Conservation (phyloP, 2,113 vertebrate genomes). For the Protobothrops mucrosquamatus region DNA sequence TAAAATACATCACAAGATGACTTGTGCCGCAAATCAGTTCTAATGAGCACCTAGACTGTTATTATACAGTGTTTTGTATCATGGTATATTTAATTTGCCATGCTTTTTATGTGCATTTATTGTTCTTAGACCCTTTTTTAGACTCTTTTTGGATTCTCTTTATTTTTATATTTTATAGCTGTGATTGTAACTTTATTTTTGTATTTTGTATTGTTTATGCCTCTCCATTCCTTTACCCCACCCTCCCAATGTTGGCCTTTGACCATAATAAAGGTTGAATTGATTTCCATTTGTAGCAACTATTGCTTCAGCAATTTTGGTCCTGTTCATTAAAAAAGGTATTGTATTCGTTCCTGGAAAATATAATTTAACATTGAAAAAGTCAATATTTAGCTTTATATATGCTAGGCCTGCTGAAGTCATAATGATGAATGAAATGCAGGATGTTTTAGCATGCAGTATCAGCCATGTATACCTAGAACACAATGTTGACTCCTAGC, state of each 20-base stretch:
- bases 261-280: neutral
- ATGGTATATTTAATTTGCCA: neutral
- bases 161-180: neutral
- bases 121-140: neutral
- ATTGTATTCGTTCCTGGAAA: constrained; percentile 33
- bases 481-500: neutral
- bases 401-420: constrained; percentile 20
- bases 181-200: neutral
- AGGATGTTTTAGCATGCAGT: constrained; percentile 20
- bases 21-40: neutral
- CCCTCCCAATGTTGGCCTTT: neutral
- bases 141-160: neutral
- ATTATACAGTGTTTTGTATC: neutral
- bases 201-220: neutral
- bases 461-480: neutral
- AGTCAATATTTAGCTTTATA: constrained; percentile 25
- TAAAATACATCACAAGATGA: neutral
- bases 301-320: neutral
- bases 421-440: constrained; percentile 16
- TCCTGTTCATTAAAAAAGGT: constrained; percentile 36
- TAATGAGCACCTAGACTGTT: neutral
- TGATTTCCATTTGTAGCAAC: neutral
- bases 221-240: neutral
- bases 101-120: neutral
- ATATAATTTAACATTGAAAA: constrained; percentile 9